phyloP scores from a whole-genome alignment of 2,797 vertebrate species.

The Melopsittacus undulatus region DNA sequence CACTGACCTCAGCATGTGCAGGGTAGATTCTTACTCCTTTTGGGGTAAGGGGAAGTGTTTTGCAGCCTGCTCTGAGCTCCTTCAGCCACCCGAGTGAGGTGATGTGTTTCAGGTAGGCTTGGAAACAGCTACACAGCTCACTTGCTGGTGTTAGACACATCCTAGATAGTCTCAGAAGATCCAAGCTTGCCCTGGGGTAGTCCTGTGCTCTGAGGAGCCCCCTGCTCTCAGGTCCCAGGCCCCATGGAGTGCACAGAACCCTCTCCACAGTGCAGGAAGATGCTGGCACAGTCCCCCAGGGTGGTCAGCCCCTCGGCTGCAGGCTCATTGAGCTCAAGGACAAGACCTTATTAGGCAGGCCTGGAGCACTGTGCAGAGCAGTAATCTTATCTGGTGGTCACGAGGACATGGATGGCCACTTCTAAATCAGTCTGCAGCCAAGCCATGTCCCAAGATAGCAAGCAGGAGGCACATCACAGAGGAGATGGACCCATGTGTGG shows the following conservation, averaged over 20 bases:
- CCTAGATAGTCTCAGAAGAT: neutral
- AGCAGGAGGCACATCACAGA: neutral
- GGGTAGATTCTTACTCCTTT: neutral
- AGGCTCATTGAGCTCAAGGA: neutral
- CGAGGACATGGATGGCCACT: slow-evolving; percentile 51
- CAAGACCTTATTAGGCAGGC: slow-evolving; percentile 70
- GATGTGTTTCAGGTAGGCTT: neutral
- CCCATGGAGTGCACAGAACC: neutral
- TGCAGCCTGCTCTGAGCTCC: neutral
- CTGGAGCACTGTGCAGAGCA: slow-evolving; percentile 20
- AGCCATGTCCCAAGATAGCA: slow-evolving; percentile 66
- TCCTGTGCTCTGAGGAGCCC: neutral
- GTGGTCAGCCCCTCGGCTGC: neutral
- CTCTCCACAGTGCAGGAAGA: neutral
- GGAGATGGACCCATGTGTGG: neutral
- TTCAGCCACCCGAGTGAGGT: neutral
- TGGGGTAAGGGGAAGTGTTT: neutral
- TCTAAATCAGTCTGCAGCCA: slow-evolving; percentile 68
- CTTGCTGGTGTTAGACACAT: accelerated
- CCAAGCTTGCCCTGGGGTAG: neutral
- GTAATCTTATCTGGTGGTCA: slow-evolving; percentile 75
- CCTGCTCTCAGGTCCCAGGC: neutral
- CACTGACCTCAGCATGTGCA: neutral
- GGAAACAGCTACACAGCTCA: neutral
- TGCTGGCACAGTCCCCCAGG: neutral